These are phyloP conservation scores for Erinaceus europaeus DNA, from an alignment of 2,113 vertebrate species.

Conservation along the genomic window DNA sequence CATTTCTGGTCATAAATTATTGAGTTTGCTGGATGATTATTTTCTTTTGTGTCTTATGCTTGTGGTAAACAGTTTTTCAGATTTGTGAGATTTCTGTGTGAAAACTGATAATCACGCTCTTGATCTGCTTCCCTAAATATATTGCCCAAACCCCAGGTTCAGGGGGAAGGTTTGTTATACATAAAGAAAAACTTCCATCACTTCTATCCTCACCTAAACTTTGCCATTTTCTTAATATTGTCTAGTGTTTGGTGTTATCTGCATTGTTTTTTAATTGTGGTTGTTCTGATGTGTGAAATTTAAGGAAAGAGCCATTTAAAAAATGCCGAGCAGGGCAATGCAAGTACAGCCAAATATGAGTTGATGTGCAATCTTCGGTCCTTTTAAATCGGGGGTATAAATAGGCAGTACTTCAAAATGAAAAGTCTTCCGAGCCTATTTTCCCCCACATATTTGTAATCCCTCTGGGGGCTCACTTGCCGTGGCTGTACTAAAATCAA, in stretches of 20 bases:
- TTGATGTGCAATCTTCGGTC: constrained; percentile 72
- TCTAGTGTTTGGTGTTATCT: constrained; percentile 45
- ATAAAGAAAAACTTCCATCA: constrained; percentile 49
- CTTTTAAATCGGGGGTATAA: constrained; percentile 64
- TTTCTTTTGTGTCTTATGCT: constrained; percentile 50
- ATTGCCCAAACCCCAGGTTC: constrained; percentile 44
- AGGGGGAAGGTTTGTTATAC: constrained; percentile 46
- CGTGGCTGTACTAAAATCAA: constrained; percentile 67
- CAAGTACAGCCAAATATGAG: constrained; percentile 76
- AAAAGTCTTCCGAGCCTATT: constrained; percentile 72
- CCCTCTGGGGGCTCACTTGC: constrained; percentile 61
- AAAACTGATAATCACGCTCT: constrained; percentile 51
- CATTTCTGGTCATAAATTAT: constrained; percentile 35
- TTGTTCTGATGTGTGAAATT: constrained; percentile 71
- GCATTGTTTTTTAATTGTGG: constrained; percentile 56
- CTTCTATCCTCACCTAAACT: constrained; percentile 56
- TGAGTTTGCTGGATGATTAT: constrained; percentile 22
- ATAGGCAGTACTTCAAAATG: constrained; percentile 72
- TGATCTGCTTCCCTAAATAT: constrained; percentile 53
- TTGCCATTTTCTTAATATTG: constrained; percentile 54
- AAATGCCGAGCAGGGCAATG: constrained; percentile 69
- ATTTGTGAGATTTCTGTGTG: constrained; percentile 44
- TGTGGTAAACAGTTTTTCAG: constrained; percentile 35
- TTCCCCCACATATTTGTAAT: constrained; percentile 62
- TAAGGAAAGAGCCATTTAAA: constrained; percentile 78